Evolutionary conservation across 2,113 vertebrate species (phyloP), one percentile per base, ranked within the genome.

Genomic region (Notothenia rossii): DNA sequence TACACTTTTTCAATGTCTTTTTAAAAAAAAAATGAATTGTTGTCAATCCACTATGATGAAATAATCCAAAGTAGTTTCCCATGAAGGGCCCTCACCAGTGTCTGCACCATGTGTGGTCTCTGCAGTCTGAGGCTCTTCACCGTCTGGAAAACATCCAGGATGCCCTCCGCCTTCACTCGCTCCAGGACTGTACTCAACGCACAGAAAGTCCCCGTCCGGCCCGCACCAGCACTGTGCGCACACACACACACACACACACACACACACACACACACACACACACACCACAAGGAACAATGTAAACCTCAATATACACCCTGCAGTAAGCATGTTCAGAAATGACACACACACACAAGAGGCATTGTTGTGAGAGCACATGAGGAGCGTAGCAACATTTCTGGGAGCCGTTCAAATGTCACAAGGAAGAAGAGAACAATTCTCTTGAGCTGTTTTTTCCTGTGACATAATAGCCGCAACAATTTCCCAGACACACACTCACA

Each of bases 61-160:
- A 17, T 12, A 53, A 48, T 51, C 2, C 25, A 51, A 61, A 49
- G 5, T 4, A 14, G 13, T n/a, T 53, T 9, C 0, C 1, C 3
- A 17, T 43, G 33, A 77, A 43, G 14, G 29, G 11, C 7, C 3
- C 96, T 91, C 94, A 99, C 98, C 97, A 99, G 97, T 96, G 98
- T 99, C 97, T 99, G 98, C 96, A 99, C 98, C 98, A 99, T 99
- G 91, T 99, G 98, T 72, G 98, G 98, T 94, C 98, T 96, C 95
- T 99, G 98, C 86, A 99, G 94, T 90, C 98, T 94, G 80, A 99
- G 95, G 92, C 98, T 99, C 94, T 99, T 99, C 82, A 99, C 98
- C 0, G 98, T 99, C 95, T 99, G 98, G 95, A 99, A 99, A 89
- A 99, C 98, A 4, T 99, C 98, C 77, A 99, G 94, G 90, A 99